Evolutionary conservation across 37 sponge, comb jelly and placozoan species (phyloP), one percentile per base, ranked within the genome.

Genomic region (Theonella swinhoei): DNA sequence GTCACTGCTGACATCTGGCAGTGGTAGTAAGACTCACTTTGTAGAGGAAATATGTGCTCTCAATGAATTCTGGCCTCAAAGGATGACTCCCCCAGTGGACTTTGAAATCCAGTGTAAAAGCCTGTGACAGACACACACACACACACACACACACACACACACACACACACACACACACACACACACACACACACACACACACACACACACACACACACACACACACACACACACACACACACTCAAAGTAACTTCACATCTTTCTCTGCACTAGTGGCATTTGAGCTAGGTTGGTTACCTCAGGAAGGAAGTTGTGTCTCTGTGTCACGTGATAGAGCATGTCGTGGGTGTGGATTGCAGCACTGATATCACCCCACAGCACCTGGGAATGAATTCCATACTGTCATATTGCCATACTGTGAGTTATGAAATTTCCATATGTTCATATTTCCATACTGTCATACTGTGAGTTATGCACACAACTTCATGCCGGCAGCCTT

Each of bases 1-100:
- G 60, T 58, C n/a, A n/a, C n/a, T n/a, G n/a, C n/a, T n/a, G n/a
- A n/a, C n/a, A n/a, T n/a, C n/a, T n/a, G n/a, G n/a, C n/a, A n/a
- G n/a, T n/a, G n/a, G n/a, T n/a, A n/a, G n/a, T n/a, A 11, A 59
- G 33, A 77, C 83, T 58, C 31, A 95, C 96, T 78, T 85, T 84
- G 77, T 96, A 94, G 19, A 98, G 82, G 61, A 96, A 90, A 80
- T 96, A 94, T 37, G 95, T 96, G 88, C 97, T 96, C 83, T 98
- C 99, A 9, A 85, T 81, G 64, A 98, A 94, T 86, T 98, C 99
- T 9, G 99, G 99, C 30, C 99, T 66, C 60, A 98, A 91, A 11
- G 90, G 93, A 72, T 98, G 95, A 35, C 92, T 91, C 4, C 87
- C 85, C 99, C 99, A 98, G 77, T 93, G 85, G 59, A 94, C 89